Percentiles rank a stretch among this genome's conserved stretches.
phyloP scores from a whole-genome alignment of 1,140 invertebrate genomes.

The Orius insidiosus region DNA sequence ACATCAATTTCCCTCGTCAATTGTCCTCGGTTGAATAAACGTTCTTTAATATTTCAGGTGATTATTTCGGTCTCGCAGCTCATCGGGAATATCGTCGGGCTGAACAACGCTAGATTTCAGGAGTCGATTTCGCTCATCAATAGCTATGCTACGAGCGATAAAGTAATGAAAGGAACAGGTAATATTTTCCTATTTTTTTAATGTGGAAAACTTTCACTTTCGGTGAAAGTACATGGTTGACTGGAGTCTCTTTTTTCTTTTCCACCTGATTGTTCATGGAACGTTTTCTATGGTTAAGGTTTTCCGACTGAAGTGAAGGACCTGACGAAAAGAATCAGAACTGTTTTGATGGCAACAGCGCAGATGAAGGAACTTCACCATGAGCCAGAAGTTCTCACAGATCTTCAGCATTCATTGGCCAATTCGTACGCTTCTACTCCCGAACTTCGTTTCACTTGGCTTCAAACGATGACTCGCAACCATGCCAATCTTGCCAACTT shows the following conservation, averaged over 20 bases:
- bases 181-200: conserved; percentile 4
- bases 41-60: conserved; percentile 59
- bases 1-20: neutral
- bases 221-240: too few relatives aligned
- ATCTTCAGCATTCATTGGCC: conserved; percentile 83
- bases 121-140: conserved; percentile 83
- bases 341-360: conserved; percentile 82
- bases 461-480: conserved; percentile 78
- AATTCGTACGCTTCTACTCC: conserved; percentile 89
- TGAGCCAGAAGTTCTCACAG: conserved; percentile 79
- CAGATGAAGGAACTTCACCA: conserved; percentile 76
- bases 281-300: conserved; percentile 26
- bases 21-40: neutral
- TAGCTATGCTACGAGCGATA: conserved; percentile 79
- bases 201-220: too few relatives aligned
- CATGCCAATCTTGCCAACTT: conserved; percentile 62
- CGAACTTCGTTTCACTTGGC: conserved; percentile 80
- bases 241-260: neutral
- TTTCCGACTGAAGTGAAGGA: conserved; percentile 82
- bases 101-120: conserved; percentile 79
- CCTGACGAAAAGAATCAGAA: conserved; percentile 76
- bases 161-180: conserved; percentile 80
- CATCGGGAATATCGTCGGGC: conserved; percentile 64
- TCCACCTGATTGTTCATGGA: conserved; percentile 1
- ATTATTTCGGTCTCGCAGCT: conserved; percentile 87